Base-by-base conservation (phyloP, 2,888 invertebrate species). In the Leptarthrus brevirostris region DNA sequence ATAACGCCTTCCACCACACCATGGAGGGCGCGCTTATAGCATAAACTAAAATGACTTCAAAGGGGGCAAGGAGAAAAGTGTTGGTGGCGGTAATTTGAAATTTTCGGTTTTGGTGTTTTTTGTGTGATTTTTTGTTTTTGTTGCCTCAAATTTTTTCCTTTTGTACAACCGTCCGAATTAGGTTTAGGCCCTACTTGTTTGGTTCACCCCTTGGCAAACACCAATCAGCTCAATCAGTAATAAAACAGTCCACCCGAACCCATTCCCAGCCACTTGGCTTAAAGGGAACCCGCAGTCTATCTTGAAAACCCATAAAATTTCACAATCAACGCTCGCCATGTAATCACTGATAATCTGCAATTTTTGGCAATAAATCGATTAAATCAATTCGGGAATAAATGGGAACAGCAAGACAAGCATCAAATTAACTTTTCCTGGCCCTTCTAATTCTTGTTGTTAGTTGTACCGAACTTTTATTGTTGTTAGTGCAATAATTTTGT, bases 351-450 rank as follows among this genome's bases (percentile, higher is more conserved):
- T 70, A 70, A 70, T 70, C 53, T 53, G 53, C 70, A 70, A 70
- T 70, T 70, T 53, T 70, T 53, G 70, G 70, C 53, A 53, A 70
- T 70, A 70, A 70, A 70, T 70, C 70, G 70, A 70, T 70, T 70
- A 70, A 70, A 70, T 70, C 70, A 70, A 70, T 70, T 70, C 53
- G n/a, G 44, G 18, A 69, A 52, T 22, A 20, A 34, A 64, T 16
- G 24, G 44, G 26, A 5, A 36, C 22, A 44, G 16, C 24, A 36
- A 36, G 36, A 58, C 58, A 18, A 30, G 58, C 20, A 58, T 58
- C 58, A 36, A 58, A 40, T n/a, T 10, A 36, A 16, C 10, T 18
- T 12, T 16, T 26, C 14, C n/a, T n/a, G n/a, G n/a, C n/a, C 6
- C 12, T 12, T 44, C 4, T 14, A 8, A n/a, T 44, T 44, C 3